Evolutionary conservation across 2,113 vertebrate genomes (phyloP).

Genomic region (Otolemur garnettii): DNA sequence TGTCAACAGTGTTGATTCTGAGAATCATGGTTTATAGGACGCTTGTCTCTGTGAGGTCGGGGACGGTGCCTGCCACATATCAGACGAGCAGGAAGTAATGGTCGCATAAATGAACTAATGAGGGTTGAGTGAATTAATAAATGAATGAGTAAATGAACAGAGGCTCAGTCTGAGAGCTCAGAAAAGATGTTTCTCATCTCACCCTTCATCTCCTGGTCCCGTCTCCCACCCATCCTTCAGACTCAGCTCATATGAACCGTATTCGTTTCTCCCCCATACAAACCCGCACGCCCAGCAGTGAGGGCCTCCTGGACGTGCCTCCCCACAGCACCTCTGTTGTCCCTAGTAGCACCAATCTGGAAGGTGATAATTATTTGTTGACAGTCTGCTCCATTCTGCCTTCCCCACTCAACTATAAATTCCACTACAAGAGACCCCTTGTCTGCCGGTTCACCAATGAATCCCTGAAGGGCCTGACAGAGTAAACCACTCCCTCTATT

Average conservation of each 20-base stretch:
- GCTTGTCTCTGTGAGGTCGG: not conserved
- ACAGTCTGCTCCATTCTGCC: not conserved
- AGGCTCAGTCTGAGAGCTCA: not conserved
- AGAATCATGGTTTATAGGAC: not conserved
- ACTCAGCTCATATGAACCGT: not conserved
- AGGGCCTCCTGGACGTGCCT: not conserved
- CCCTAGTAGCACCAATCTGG: not conserved
- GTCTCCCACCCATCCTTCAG: not conserved
- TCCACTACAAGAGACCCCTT: not conserved
- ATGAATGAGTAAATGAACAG: not conserved
- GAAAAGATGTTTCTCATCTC: not conserved
- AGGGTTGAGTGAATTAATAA: too few species aligned
- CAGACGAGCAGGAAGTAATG: not conserved
- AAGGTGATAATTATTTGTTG: not conserved
- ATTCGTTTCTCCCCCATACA: not conserved
- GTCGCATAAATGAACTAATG: not conserved
- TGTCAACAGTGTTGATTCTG: not conserved
- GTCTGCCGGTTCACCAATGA: not conserved
- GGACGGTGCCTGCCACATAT: not conserved
- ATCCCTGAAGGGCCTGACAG: not conserved
- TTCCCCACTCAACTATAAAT: not conserved
- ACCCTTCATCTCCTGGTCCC: not conserved
- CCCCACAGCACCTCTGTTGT: not conserved
- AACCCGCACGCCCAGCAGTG: not conserved
- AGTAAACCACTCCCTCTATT: not conserved